These are phyloP conservation scores for Orycteropus afer DNA, from an alignment of 2,113 vertebrate genomes.

Conservation along the genomic window DNA sequence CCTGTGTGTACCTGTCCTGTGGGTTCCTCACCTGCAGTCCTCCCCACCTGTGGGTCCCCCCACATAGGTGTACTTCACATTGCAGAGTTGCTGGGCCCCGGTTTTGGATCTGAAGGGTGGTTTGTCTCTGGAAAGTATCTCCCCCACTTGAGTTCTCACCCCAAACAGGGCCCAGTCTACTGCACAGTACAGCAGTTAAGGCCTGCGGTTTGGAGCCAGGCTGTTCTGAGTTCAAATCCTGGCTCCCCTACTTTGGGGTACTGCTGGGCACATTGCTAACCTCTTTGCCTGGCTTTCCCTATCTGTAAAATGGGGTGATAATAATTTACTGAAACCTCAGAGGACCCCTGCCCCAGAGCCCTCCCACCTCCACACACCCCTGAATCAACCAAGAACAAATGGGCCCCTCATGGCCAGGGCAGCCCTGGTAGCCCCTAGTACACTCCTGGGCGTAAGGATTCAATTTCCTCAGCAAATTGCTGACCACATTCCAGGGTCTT, in stretches of 20 bases:
- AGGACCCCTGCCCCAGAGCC: background rate
- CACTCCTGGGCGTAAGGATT: background rate
- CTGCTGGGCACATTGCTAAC: background rate
- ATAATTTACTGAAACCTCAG: background rate
- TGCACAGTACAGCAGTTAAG: background rate
- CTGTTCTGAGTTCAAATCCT: background rate
- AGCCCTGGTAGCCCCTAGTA: background rate
- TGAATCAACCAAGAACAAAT: background rate
- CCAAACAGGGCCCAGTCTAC: accelerated
- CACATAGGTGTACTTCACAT: accelerated
- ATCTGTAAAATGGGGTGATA: background rate
- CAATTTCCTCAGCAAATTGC: background rate
- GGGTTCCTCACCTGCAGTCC: background rate
- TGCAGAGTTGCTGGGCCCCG: background rate
- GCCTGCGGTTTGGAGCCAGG: background rate
- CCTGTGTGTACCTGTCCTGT: too few species aligned
- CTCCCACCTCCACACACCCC: accelerated
- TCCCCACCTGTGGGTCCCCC: background rate
- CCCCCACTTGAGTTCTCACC: background rate
- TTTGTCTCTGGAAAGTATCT: too few species aligned
- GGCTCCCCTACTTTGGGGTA: background rate
- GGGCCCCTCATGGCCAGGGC: background rate
- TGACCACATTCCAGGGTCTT: background rate
- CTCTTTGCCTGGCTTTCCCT: background rate
- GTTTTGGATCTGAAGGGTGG: too few species aligned